Base-by-base conservation (phyloP, 2,888 invertebrate genomes). In the Hirtodrosophila histrioides region DNA sequence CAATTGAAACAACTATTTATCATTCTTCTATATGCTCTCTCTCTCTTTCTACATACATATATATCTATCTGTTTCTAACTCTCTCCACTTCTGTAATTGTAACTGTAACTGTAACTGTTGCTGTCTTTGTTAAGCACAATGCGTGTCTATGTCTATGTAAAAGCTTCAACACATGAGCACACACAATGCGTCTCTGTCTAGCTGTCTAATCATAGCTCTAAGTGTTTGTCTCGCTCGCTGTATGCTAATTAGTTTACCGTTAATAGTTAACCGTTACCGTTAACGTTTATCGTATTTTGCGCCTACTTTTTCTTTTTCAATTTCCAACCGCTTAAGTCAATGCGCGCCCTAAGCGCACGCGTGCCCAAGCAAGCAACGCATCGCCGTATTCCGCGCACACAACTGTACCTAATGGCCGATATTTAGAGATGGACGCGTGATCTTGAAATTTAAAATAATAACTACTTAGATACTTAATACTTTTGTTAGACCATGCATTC, bases 271-370 rank as follows among this genome's bases (percentile, higher is more conserved):
- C 10, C 37, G 58, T 58, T 67, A 35, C 24, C 49, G n/a, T 11
- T 49, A 51, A 10, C 23, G 24, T 48, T 31, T 58, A 53, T 62
- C 68, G 64, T 60, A 67, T 54, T 57, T 61, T 81, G 78, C 78
- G 81, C 65, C 57, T 72, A 53, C 65, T 65, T 78, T 69, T 71
- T 63, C 69, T 63, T 58, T 85, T 79, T 75, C 83, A 71, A 80
- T 86, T 83, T 86, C 55, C 68, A 86, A 78, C 61, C 68, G 79
- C 79, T 79, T 79, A 53, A 65, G 84, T 83, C 84, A 78, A 83
- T 83, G 80, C 84, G 77, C 84, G 83, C 57, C 61, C 51, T 8
- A 46, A 12, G 50, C 72, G 54, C 49, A 72, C 40, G 72, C 69
- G 58, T 50, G 48, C 50, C 51, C 66, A 67, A 49, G 72, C 77